phyloP scores from a whole-genome alignment of 2,113 vertebrate genomes.

The Pogona vitticeps region DNA sequence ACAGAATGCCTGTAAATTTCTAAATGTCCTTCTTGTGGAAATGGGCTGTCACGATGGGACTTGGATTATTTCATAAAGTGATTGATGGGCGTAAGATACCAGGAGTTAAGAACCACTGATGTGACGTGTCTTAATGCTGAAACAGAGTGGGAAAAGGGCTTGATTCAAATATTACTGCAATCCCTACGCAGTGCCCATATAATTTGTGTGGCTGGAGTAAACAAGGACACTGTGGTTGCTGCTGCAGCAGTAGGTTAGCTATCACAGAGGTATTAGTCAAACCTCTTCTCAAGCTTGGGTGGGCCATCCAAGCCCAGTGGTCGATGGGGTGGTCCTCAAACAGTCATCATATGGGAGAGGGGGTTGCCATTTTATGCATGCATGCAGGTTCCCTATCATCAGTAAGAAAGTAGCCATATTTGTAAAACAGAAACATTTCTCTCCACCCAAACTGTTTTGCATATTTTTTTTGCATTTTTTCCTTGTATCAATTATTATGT shows the following conservation, averaged over 20 bases:
- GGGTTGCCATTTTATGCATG: neutral
- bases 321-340: neutral
- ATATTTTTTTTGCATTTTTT: slow-evolving; percentile 18
- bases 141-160: neutral
- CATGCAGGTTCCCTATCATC: neutral
- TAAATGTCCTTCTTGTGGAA: no score
- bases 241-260: neutral
- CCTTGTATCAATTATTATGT: slow-evolving; percentile 2
- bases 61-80: no score
- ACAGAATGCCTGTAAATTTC: no score
- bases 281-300: no score
- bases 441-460: slow-evolving; percentile 19
- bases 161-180: neutral
- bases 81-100: no score
- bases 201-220: neutral
- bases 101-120: neutral
- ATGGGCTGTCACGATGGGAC: no score
- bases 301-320: neutral
- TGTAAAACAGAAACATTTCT: slow-evolving; percentile 17
- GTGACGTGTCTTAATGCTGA: neutral
- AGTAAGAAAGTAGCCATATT: neutral
- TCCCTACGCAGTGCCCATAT: neutral
- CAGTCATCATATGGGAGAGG: no score
- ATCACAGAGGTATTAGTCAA: neutral
- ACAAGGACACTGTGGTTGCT: neutral